These are phyloP conservation scores for Scaptomyza flava DNA, from an alignment of 2,888 invertebrate species.

Conservation along the genomic window DNA sequence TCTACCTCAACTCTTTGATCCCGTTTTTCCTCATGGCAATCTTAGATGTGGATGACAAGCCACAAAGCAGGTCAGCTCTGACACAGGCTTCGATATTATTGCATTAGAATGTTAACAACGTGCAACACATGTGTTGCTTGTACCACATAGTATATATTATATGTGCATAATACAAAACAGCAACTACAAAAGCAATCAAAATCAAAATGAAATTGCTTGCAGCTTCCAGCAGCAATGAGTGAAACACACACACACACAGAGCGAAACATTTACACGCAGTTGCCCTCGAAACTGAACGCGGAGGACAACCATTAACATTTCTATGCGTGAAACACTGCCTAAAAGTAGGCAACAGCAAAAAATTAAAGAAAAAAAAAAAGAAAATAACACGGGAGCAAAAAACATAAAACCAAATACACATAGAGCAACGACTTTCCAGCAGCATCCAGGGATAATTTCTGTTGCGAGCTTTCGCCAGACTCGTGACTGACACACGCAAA, in stretches of 20 bases:
- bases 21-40: background rate
- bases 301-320: constrained; percentile 76
- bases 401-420: constrained; percentile 1
- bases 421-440: constrained; percentile 67
- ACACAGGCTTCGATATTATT: constrained; percentile 16
- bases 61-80: constrained; percentile 6
- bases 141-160: background rate
- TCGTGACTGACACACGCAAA: constrained; percentile 37
- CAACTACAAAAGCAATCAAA: constrained; percentile 56
- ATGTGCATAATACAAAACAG: constrained; percentile 22
- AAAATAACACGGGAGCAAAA: constrained; percentile 6
- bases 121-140: constrained; percentile 10
- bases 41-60: too few species aligned
- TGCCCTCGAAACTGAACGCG: constrained; percentile 58
- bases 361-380: constrained; percentile 12
- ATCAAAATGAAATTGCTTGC: constrained; percentile 74
- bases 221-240: constrained; percentile 46
- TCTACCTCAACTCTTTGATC: background rate
- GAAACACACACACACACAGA: constrained; percentile 5
- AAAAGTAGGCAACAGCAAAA: constrained; percentile 64
- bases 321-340: constrained; percentile 69
- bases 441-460: constrained; percentile 78
- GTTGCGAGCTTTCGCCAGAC: constrained; percentile 70
- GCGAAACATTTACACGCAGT: constrained; percentile 26
- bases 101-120: constrained; percentile 28